A percentile compares a stretch with the other conserved stretches of the same genome.
Evolutionary conservation across 92 coral and sea anemone species (phyloP).

Genomic region (Muricea muricata): DNA sequence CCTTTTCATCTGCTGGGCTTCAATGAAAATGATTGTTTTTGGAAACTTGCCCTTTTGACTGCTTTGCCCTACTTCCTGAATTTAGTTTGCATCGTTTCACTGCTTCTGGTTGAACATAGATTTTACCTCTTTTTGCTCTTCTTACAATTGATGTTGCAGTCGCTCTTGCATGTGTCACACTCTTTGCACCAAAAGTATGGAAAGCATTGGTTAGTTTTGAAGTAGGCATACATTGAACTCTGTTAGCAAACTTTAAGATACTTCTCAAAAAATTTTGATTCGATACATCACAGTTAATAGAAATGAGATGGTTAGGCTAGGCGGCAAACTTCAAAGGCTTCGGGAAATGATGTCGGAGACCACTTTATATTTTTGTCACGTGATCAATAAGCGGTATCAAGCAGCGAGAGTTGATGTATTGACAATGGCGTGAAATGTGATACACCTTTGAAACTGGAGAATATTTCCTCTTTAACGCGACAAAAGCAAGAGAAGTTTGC

Average conservation of each 20-base stretch:
- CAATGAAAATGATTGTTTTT: background rate
- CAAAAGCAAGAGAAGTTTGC: no score
- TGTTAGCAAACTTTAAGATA: background rate
- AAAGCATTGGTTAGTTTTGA: slow-evolving; percentile 15
- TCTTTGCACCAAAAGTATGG: slow-evolving; percentile 20
- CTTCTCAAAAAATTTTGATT: slow-evolving; percentile 20
- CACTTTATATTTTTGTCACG: no score
- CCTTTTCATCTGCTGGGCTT: slow-evolving; percentile 13
- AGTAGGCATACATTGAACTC: background rate
- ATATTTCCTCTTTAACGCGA: no score
- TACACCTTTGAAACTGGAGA: no score
- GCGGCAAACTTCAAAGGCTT: no score
- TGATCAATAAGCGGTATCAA: no score
- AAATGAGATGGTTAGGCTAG: no score
- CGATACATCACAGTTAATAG: no score
- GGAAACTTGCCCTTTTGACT: background rate
- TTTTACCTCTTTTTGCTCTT: slow-evolving; percentile 7
- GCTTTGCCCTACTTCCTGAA: background rate
- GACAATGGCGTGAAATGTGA: no score
- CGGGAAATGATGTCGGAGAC: no score
- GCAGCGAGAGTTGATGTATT: no score
- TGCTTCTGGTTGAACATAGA: slow-evolving; percentile 11
- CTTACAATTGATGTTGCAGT: slow-evolving; percentile 20
- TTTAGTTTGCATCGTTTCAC: background rate
- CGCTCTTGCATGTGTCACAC: background rate